Conservation (phyloP, 2,113 vertebrate species). For the Azemiops feae region DNA sequence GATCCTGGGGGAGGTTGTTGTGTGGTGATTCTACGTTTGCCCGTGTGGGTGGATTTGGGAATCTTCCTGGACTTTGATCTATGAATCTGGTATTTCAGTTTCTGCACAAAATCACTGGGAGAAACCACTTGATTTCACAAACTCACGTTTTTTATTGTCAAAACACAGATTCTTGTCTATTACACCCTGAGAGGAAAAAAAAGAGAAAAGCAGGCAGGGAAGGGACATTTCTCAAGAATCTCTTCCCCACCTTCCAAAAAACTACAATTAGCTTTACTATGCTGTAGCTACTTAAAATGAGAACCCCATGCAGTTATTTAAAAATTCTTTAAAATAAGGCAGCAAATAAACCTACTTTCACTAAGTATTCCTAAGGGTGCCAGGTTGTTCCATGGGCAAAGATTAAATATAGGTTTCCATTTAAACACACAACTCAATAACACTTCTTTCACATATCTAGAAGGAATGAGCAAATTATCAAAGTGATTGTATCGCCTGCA, state of each 20-base stretch:
- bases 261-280: not conserved
- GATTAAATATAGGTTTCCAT: not conserved
- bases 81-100: not conserved
- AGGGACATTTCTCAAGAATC: not conserved
- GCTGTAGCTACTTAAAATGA: not conserved
- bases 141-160: not conserved
- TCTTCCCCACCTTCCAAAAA: not conserved
- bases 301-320: not conserved
- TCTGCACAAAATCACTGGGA: not conserved
- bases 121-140: not conserved
- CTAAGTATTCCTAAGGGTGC: not conserved
- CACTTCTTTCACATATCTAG: not conserved
- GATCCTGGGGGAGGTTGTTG: fast-evolving
- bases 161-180: not conserved
- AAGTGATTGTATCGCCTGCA: too few species aligned
- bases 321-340: not conserved
- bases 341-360: not conserved
- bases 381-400: not conserved
- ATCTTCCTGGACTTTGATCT: not conserved
- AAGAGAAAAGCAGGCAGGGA: fast-evolving
- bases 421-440: too few species aligned
- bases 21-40: not conserved
- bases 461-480: not conserved
- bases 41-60: not conserved
- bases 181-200: not conserved